Conservation (phyloP, 2,888 invertebrate species). For the Ceraclea dissimilis region DNA sequence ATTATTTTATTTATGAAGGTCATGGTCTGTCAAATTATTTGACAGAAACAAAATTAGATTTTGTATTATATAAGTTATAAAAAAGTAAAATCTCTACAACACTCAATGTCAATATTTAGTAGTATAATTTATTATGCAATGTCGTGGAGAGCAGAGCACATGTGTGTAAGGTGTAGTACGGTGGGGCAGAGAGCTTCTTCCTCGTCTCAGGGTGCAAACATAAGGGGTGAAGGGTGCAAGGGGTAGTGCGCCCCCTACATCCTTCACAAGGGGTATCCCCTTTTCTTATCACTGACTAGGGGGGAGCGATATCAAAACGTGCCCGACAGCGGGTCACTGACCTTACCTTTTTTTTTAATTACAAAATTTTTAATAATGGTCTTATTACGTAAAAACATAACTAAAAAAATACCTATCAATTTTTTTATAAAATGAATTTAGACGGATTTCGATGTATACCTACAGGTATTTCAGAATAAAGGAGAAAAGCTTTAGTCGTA, state of each 20-base stretch:
- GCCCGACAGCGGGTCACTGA: slow-evolving; percentile 5
- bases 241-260: neutral
- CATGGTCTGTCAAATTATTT: too few relatives aligned
- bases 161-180: neutral
- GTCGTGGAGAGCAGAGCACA: slow-evolving; percentile 9
- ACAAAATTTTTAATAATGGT: neutral
- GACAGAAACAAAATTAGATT: too few relatives aligned
- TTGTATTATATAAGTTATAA: too few relatives aligned
- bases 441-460: too few relatives aligned
- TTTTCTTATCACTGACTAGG: neutral
- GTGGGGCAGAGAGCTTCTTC: neutral
- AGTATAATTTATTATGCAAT: slow-evolving; percentile 5
- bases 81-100: too few relatives aligned
- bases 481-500: too few relatives aligned
- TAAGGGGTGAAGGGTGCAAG: neutral
- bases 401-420: too few relatives aligned
- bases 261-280: neutral
- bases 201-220: neutral
- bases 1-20: too few relatives aligned
- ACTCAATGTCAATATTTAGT: too few relatives aligned
- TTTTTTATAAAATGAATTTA: neutral
- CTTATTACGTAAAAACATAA: too few relatives aligned
- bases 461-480: too few relatives aligned
- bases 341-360: neutral
- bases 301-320: slow-evolving; percentile 7